Evolutionary conservation across 2,797 vertebrate species (phyloP).

Genomic region (Limnodromus scolopaceus): DNA sequence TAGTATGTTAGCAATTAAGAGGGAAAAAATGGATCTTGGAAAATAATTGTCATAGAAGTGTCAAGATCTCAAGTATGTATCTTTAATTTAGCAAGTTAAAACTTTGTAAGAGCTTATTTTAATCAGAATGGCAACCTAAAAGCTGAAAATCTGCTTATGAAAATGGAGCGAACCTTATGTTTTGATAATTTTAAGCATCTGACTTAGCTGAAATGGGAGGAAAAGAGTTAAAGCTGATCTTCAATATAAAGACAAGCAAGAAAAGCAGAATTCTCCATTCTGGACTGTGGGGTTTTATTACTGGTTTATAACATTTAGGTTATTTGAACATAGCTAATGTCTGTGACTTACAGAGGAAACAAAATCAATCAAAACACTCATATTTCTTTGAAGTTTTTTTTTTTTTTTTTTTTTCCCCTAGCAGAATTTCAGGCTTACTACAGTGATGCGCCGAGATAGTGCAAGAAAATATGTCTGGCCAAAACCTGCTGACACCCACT

Average conservation of each 20-base stretch:
- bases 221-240: slow-evolving; percentile 29
- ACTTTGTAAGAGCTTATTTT: slow-evolving; percentile 9
- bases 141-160: slow-evolving; percentile 18
- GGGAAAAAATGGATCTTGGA: neutral
- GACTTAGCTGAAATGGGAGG: neutral
- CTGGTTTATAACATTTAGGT: slow-evolving; percentile 3
- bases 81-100: slow-evolving; percentile 29
- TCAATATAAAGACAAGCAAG: neutral
- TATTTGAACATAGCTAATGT: slow-evolving; percentile 29
- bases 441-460: neutral
- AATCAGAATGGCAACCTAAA: neutral
- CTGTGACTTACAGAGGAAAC: neutral
- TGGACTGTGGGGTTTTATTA: neutral
- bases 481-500: neutral
- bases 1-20: slow-evolving; percentile 69
- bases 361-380: slow-evolving; percentile 8
- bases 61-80: neutral
- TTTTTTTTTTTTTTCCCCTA: no score
- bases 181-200: slow-evolving; percentile 18
- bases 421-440: neutral
- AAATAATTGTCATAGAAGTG: slow-evolving; percentile 5
- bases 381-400: slow-evolving; percentile 8
- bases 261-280: neutral
- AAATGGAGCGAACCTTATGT: neutral
- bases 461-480: neutral